Base-by-base conservation (phyloP, 1,140 invertebrate species). In the Phenacoccus solenopsis region DNA sequence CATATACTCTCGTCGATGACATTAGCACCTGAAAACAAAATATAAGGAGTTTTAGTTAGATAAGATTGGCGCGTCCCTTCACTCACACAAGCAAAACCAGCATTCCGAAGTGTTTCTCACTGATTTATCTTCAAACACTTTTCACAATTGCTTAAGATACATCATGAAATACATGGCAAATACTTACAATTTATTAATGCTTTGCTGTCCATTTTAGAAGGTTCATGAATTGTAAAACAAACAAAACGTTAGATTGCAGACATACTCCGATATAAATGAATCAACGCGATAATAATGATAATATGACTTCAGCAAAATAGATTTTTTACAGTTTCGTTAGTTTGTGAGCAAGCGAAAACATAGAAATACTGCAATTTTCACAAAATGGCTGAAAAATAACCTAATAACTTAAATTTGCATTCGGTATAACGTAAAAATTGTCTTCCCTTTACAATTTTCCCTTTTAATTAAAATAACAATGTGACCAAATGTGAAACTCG, bases 301-400 rank as follows among this genome's bases (percentile, higher is more conserved):
- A 49, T 32, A 5, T 5, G 5, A 49, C 38, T 49, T 4, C 3
- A n/a, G 2, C 38, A 49, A 49, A 7, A 13, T 32, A 32, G 30
- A 16, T 49, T 49, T n/a, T n/a, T n/a, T 10, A 49, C 3, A 49
- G 20, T 4, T 49, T 49, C 20, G 20, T 49, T n/a, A 49, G 12
- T 49, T 49, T 49, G 38, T 49, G 5, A 49, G 38, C 16, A 64
- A 25, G 2, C 4, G 4, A 24, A 9, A 64, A 3, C 21, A 27
- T 25, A 64, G 25, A 64, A 27, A 24, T 64, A 25, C 4, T 22
- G 20, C 20, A 24, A 64, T 64, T 64, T 64, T 24, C 59, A 64
- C 59, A 64, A 64, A 64, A 64, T 64, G 59, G 59, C 59, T 64
- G 59, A 24, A 64, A 64, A 64, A 25, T 64, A 25, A 64, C 7